These are phyloP conservation scores for Notocelia uddmanniana DNA, from an alignment of 2,888 invertebrate species.

Conservation along the genomic window DNA sequence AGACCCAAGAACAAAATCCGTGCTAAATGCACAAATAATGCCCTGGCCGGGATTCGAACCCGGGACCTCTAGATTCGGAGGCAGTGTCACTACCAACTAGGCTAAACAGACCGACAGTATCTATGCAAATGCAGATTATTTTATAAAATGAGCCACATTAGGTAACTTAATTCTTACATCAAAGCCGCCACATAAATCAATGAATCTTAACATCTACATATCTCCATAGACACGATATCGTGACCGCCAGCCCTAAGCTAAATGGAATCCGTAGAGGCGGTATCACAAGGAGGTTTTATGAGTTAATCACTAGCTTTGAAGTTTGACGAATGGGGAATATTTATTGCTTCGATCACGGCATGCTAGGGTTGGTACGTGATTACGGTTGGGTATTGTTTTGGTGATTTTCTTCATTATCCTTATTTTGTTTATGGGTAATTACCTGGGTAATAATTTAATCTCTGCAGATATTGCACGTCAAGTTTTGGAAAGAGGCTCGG, in stretches of 20 bases:
- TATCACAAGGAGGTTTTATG: conserved; percentile 70
- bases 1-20: too few species aligned
- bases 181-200: not conserved
- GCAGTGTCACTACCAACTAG: too few species aligned
- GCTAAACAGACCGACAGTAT: too few species aligned
- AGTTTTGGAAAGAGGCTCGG: too few species aligned
- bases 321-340: conserved; percentile 77
- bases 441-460: too few species aligned
- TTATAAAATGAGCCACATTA: not conserved
- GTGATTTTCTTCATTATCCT: not conserved
- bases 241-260: conserved; percentile 63
- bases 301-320: conserved; percentile 80
- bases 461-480: too few species aligned
- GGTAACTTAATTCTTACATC: not conserved
- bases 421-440: not conserved
- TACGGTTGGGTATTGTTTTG: conserved; percentile 12
- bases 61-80: too few species aligned
- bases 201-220: conserved; percentile 11
- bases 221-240: conserved; percentile 57
- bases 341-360: conserved; percentile 76
- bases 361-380: conserved; percentile 44
- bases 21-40: too few species aligned
- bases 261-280: conserved; percentile 53
- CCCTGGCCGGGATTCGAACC: too few species aligned
- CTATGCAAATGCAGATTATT: too few species aligned